Base-by-base conservation (phyloP, 2,797 vertebrate genomes). In the Lutra lutra region DNA sequence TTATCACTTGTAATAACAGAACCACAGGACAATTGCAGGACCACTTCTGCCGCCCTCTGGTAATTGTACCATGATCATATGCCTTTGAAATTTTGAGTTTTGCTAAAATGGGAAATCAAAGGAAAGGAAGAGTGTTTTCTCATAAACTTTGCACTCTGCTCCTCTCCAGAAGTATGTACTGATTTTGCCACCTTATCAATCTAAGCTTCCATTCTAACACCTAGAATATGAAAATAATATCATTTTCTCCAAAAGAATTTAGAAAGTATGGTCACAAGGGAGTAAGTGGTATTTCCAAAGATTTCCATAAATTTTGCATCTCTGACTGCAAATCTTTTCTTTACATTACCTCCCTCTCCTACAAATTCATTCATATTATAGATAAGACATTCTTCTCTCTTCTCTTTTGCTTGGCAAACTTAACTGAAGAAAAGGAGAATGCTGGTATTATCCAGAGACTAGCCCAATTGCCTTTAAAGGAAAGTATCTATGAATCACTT, bases 371-470 rank as follows among this genome's bases (percentile, higher is more conserved):
- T 23, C 6, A 15, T 54, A 29, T 60, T 77, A 38, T 51, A 46
- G n/a, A 40, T 97, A 80, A 98, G 97, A 98, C 92, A 98, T 95
- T 92, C 40, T 94, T 98, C 96, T 98, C 95, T 97, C 97, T 96
- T 97, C 80, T 48, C 97, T 98, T 98, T 97, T 91, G 97, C 97
- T 98, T 98, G 92, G 62, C 91, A 98, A 96, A 98, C 98, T 97
- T 98, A 98, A 94, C 86, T 96, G 64, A 95, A 97, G 96, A 98
- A 97, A 98, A 98, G 97, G 90, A 98, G 98, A 97, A 96, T 72
- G 4, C 64, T 98, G 98, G 97, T 96, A 98, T 95, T 95, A 98
- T 98, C 97, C 96, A 98, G 95, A 97, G 43, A 78, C 77, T 85
- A 92, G 17, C 12, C 8, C 29, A 80, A 48, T 95, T 91, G 92